Conservation (phyloP, 2,113 vertebrate species). For the Hemiprocne comata region DNA sequence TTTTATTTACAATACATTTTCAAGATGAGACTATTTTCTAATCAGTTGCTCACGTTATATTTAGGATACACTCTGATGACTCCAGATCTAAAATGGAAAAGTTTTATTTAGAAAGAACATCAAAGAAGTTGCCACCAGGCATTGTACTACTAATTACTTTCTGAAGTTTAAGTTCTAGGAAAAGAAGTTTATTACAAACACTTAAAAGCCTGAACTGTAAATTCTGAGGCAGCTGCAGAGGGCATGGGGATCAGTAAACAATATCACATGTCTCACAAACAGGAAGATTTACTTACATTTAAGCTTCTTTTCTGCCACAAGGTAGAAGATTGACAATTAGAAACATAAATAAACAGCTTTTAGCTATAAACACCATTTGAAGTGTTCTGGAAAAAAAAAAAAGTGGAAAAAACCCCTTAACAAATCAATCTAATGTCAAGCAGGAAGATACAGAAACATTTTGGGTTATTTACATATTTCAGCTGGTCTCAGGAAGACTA, state of each 20-base stretch:
- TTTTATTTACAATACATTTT: neutral
- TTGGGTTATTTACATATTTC: neutral
- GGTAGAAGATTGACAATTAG: neutral
- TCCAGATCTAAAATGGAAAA: neutral
- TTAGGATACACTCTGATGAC: neutral
- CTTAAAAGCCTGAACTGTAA: neutral
- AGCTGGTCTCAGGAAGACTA: neutral
- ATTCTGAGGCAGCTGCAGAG: neutral
- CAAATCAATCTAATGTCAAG: neutral
- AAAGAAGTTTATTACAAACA: neutral
- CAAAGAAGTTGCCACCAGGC: neutral
- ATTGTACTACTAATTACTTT: neutral
- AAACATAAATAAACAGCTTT: neutral
- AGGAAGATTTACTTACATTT: neutral
- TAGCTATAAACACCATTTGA: neutral
- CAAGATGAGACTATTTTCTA: neutral
- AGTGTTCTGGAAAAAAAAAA: neutral
- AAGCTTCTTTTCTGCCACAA: neutral
- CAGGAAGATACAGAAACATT: neutral
- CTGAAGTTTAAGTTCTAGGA: neutral
- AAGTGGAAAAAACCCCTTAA: neutral
- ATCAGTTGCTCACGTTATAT: neutral
- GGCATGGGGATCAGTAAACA: neutral
- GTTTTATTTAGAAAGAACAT: neutral
- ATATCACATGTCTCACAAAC: neutral